Evolutionary conservation across 2,113 vertebrate species (phyloP).

Genomic region (Leptodactylus fuscus): DNA sequence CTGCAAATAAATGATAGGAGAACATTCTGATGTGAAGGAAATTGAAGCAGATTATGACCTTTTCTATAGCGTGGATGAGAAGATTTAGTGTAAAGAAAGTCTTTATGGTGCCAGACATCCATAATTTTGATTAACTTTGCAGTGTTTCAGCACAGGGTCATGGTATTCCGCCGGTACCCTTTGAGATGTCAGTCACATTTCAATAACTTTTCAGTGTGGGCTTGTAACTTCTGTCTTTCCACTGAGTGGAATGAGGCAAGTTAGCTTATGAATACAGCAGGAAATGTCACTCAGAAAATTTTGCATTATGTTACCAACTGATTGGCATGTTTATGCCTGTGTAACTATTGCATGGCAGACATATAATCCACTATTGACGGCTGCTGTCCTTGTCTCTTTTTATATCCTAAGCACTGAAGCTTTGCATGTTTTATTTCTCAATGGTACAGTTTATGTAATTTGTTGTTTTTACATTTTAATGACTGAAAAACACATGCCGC

Average conservation of each 20-base stretch:
- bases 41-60: slow-evolving; percentile 59
- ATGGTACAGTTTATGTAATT: slow-evolving; percentile 31
- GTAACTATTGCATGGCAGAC: slow-evolving; percentile 67
- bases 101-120: slow-evolving; percentile 66
- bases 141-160: slow-evolving; percentile 75
- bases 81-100: slow-evolving; percentile 65
- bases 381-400: slow-evolving; percentile 38
- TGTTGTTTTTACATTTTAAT: slow-evolving; percentile 52
- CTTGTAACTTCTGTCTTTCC: slow-evolving; percentile 78
- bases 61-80: slow-evolving; percentile 63
- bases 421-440: slow-evolving; percentile 31
- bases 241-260: slow-evolving; percentile 77
- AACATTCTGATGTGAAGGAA: slow-evolving; percentile 63
- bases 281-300: slow-evolving; percentile 76
- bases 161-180: slow-evolving; percentile 71
- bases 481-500: slow-evolving; percentile 51
- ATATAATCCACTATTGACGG: slow-evolving; percentile 64
- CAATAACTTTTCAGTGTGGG: slow-evolving; percentile 76
- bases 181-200: slow-evolving; percentile 83
- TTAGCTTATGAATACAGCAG: slow-evolving; percentile 77
- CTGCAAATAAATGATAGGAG: slow-evolving; percentile 63
- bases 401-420: slow-evolving; percentile 58
- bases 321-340: slow-evolving; percentile 69
- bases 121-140: slow-evolving; percentile 79
- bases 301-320: slow-evolving; percentile 73